These are phyloP conservation scores for Osmerus mordax DNA, from an alignment of 2,113 vertebrate species.

Conservation along the genomic window DNA sequence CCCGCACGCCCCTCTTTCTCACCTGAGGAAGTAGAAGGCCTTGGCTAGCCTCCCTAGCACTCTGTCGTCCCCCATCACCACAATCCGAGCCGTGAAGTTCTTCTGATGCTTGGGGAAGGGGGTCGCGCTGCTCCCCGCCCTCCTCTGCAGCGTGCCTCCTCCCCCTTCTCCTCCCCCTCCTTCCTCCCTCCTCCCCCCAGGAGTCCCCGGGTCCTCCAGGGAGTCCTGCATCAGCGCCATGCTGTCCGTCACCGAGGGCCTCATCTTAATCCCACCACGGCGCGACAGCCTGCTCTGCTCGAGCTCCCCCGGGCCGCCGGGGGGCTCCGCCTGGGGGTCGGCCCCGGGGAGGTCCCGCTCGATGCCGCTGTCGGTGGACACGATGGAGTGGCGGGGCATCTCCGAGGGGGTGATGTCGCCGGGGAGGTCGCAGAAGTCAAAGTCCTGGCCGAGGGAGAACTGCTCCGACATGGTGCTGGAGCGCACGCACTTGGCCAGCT, in stretches of 20 bases:
- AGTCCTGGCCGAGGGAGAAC: slow-evolving; percentile 64
- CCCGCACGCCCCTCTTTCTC: slow-evolving; percentile 14
- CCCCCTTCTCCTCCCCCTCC: slow-evolving; percentile 25
- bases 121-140: slow-evolving; percentile 41
- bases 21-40: slow-evolving; percentile 85
- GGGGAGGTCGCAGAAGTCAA: slow-evolving; percentile 74
- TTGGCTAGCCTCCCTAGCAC: slow-evolving; percentile 84
- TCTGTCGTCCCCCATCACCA: slow-evolving; percentile 85
- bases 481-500: slow-evolving; percentile 79
- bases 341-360: slow-evolving; percentile 77
- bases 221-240: slow-evolving; percentile 73
- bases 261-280: slow-evolving; percentile 82
- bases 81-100: slow-evolving; percentile 81
- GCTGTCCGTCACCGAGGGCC: slow-evolving; percentile 62
- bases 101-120: slow-evolving; percentile 67
- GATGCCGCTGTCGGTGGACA: slow-evolving; percentile 91
- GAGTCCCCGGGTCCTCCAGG: slow-evolving; percentile 54
- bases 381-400: slow-evolving; percentile 77
- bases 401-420: slow-evolving; percentile 54
- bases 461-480: slow-evolving; percentile 63
- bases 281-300: slow-evolving; percentile 74
- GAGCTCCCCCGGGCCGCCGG: slow-evolving; percentile 20
- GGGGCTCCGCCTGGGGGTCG: slow-evolving; percentile 36
- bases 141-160: slow-evolving; percentile 65
- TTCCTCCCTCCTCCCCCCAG: slow-evolving; percentile 31